Evolutionary conservation across 2,888 invertebrate genomes (phyloP).

Genomic region (Nymphalis urticae): DNA sequence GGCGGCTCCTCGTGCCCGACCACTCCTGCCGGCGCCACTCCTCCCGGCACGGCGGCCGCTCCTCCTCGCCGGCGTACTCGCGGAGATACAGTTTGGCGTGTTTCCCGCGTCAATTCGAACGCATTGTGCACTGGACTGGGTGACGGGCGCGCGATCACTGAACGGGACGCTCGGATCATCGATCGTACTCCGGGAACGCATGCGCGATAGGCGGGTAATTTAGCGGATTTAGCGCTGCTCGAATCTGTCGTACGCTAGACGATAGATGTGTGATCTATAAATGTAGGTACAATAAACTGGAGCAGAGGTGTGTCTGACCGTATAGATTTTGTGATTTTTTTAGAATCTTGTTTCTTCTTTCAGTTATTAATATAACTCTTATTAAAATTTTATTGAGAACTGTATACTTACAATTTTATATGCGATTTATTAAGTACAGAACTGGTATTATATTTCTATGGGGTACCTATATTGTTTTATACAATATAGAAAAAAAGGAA

Average conservation of each 20-base stretch:
- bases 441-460: too few species aligned
- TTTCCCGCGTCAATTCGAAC: slow-evolving; percentile 75
- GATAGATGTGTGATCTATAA: slow-evolving; percentile 31
- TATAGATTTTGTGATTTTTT: slow-evolving; percentile 20
- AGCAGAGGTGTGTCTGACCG: slow-evolving; percentile 32
- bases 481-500: background rate
- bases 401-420: background rate
- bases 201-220: slow-evolving; percentile 51
- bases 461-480: background rate
- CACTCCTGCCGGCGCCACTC: slow-evolving; percentile 80
- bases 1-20: slow-evolving; percentile 81
- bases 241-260: slow-evolving; percentile 30
- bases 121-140: slow-evolving; percentile 71
- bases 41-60: slow-evolving; percentile 79
- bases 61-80: slow-evolving; percentile 80
- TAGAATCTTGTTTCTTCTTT: slow-evolving; percentile 14
- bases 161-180: slow-evolving; percentile 61
- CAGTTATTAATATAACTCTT: background rate
- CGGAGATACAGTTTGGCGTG: slow-evolving; percentile 80
- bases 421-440: too few species aligned
- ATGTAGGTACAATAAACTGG: slow-evolving; percentile 29
- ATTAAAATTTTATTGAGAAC: background rate
- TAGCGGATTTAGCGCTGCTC: slow-evolving; percentile 59
- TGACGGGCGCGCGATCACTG: slow-evolving; percentile 80
- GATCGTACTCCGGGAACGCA: slow-evolving; percentile 57